Conservation (phyloP, 1,140 invertebrate genomes). For the Meloidogyne floridensis region DNA sequence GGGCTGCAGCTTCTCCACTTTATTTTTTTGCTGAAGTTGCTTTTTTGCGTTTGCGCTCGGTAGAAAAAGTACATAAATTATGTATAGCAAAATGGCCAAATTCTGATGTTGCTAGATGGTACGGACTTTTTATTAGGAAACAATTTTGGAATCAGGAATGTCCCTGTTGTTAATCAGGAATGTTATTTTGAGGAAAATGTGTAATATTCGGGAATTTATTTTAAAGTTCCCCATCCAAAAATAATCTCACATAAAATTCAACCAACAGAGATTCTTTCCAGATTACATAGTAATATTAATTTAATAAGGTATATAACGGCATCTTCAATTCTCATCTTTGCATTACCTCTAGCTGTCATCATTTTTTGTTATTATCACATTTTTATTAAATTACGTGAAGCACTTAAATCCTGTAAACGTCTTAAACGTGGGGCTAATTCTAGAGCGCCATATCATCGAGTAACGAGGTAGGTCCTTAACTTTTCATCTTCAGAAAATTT, state of each 20-base stretch:
- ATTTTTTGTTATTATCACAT: conserved; percentile 65
- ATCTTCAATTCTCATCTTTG: conserved; percentile 64
- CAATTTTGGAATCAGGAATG: background rate
- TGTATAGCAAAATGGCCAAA: conserved; percentile 65
- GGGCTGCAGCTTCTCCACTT: conserved; percentile 55
- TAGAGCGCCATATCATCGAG: conserved; percentile 62
- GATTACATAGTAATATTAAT: too few species aligned
- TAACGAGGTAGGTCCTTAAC: conserved; percentile 41
- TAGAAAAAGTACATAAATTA: conserved; percentile 46
- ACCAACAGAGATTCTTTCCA: too few species aligned
- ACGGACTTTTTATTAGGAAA: background rate
- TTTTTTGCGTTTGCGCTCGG: conserved; percentile 21
- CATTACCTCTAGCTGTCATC: conserved; percentile 55
- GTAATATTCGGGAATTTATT: background rate
- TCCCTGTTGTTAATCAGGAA: too few species aligned
- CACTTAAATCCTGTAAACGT: conserved; percentile 57
- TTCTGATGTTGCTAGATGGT: conserved; percentile 57
- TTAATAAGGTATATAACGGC: conserved; percentile 59
- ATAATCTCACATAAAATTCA: background rate
- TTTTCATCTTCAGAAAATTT: too few species aligned
- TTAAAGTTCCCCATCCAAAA: background rate
- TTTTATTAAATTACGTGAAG: conserved; percentile 62
- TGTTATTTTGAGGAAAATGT: background rate
- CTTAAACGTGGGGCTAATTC: conserved; percentile 44
- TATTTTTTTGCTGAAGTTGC: conserved; percentile 58